phyloP scores from a whole-genome alignment of 2,797 vertebrate species.

The Aphelocoma californica region DNA sequence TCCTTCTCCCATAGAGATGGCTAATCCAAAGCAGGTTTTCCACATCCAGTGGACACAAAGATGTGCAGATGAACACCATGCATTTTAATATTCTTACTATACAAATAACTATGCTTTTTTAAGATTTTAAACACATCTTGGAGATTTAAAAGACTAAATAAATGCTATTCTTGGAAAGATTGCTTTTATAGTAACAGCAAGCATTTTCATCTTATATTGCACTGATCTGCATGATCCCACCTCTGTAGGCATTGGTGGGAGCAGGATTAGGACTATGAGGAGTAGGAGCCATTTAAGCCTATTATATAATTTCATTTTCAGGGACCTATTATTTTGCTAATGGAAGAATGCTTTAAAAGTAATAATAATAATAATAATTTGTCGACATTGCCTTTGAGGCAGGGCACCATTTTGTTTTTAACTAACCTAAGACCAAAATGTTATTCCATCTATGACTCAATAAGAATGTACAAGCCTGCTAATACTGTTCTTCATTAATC shows the following conservation, averaged over 20 bases:
- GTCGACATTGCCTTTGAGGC: conserved; percentile 37
- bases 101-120: conserved; percentile 11
- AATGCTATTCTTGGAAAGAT: conserved; percentile 45
- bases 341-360: conserved; percentile 55
- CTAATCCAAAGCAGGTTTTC: conserved; percentile 7
- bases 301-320: conserved; percentile 54
- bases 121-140: conserved; percentile 24
- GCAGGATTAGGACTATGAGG: conserved; percentile 33
- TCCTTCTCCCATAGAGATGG: neutral
- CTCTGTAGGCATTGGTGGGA: neutral
- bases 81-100: conserved; percentile 22
- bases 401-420: conserved; percentile 46
- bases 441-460: neutral
- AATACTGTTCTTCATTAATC: conserved; percentile 24
- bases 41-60: neutral
- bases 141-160: conserved; percentile 31
- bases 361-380: conserved; percentile 19
- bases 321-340: conserved; percentile 62
- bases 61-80: neutral
- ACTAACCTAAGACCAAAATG: conserved; percentile 61
- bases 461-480: conserved; percentile 46
- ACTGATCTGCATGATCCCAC: conserved; percentile 52
- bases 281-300: conserved; percentile 27
- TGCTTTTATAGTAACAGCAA: conserved; percentile 46
- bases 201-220: conserved; percentile 50